A percentile compares a stretch with the other conserved stretches of the same genome.
These are phyloP conservation scores for Rachycentron canadum DNA, from an alignment of 2,797 vertebrate species.

Conservation along the genomic window DNA sequence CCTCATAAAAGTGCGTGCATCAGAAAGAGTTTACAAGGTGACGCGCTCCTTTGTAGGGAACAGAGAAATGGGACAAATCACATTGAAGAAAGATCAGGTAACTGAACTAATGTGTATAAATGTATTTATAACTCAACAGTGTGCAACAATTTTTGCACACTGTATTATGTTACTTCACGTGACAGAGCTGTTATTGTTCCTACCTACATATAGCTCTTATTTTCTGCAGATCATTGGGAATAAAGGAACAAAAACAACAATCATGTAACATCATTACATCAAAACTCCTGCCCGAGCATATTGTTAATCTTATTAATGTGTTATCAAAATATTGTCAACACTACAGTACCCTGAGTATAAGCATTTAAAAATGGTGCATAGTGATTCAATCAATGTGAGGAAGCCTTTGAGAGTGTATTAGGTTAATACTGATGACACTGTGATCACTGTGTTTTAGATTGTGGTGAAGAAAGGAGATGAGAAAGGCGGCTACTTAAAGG, in stretches of 20 bases:
- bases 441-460: slow-evolving; percentile 69
- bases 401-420: not conserved
- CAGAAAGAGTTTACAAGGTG: slow-evolving; percentile 91
- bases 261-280: not conserved
- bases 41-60: slow-evolving; percentile 93
- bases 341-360: not conserved
- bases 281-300: not conserved
- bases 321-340: not conserved
- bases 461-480: slow-evolving; percentile 89
- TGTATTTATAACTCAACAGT: not conserved
- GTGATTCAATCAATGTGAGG: not conserved
- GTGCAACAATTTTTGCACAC: too few species aligned
- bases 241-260: not conserved
- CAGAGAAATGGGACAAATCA: slow-evolving; percentile 94
- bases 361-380: not conserved
- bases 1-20: slow-evolving; percentile 92
- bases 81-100: slow-evolving; percentile 95
- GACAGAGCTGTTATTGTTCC: not conserved
- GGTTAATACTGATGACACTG: not conserved
- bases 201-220: not conserved
- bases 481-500: slow-evolving; percentile 88
- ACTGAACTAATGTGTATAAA: not conserved
- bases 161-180: not conserved
- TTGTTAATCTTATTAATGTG: not conserved
- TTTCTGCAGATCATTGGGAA: not conserved